Evolutionary conservation across 2,113 vertebrate genomes (phyloP), one percentile per base, ranked within the genome.

Genomic region (Callionymus lyra): DNA sequence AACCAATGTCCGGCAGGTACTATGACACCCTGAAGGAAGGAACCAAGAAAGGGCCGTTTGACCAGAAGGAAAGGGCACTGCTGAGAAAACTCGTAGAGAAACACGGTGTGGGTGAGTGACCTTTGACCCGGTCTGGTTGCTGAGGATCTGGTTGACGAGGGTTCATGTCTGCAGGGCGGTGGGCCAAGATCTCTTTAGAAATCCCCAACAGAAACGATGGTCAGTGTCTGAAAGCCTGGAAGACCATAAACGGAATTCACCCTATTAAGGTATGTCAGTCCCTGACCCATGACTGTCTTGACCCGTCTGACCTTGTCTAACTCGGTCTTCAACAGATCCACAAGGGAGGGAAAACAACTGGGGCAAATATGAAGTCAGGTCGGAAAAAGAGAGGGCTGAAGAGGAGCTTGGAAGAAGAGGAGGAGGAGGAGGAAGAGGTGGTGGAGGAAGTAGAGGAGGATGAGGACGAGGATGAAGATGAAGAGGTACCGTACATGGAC

Each of bases 211-310:
- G 95, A 9, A 65, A 70, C 0, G 84, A 86, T 1, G 64, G 83
- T 16, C 95, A 98, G 3, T 97, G 93, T 53, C 58, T 86, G 1
- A 86, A 89, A 68, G 90, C 88, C 40, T 97, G 92, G 92, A 89
- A 72, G 33, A 13, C 60, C 34, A 63, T 44, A 31, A 47, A n/a
- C 8, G 1, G 1, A 12, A 1, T 1, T 3, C 1, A 6, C 12
- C 2, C 37, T 34, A 1, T 15, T 35, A 1, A 44, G 68, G 70
- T 77, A 44, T 58, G n/a, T 34, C 10, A 35, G 17, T 17, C 12
- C 18, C 18, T n/a, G 1, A 13, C 17, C 11, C 10, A 21, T 6
- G 10, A 9, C n/a, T 12, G 10, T 17, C 6, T 21, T 6, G 9
- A 16, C 21, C 12, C 13, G 2, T 2, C 15, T 11, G 38, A 2